Conservation (phyloP, 2,888 invertebrate species). For the Tridacna crocea region DNA sequence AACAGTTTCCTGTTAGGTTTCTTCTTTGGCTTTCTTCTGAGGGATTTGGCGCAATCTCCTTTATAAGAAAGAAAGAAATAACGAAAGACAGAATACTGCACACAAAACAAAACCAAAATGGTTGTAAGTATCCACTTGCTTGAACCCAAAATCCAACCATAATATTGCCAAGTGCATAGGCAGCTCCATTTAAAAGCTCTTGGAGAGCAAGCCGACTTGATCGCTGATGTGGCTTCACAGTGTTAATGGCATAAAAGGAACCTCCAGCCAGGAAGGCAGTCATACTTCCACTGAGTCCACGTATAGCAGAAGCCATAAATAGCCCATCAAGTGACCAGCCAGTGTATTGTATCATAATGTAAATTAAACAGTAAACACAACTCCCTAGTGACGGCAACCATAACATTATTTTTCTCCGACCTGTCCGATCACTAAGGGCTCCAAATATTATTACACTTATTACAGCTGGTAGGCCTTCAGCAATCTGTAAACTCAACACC, state of each 20-base stretch:
- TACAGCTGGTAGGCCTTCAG: slow-evolving; percentile 81
- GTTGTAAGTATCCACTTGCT: slow-evolving; percentile 78
- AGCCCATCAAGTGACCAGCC: slow-evolving; percentile 79
- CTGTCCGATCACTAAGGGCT: slow-evolving; percentile 82
- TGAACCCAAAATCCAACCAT: slow-evolving; percentile 81
- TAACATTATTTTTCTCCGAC: slow-evolving; percentile 79
- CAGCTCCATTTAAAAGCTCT: slow-evolving; percentile 78
- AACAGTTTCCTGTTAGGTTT: slow-evolving; percentile 71
- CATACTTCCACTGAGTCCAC: slow-evolving; percentile 80
- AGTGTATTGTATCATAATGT: slow-evolving; percentile 77
- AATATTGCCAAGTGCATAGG: slow-evolving; percentile 79
- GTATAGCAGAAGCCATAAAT: slow-evolving; percentile 79
- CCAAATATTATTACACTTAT: slow-evolving; percentile 81
- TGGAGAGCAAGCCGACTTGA: slow-evolving; percentile 77
- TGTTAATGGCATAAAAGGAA: slow-evolving; percentile 79
- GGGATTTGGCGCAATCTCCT: slow-evolving; percentile 67
- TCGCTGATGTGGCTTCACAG: slow-evolving; percentile 72
- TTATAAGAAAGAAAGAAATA: slow-evolving; percentile 79
- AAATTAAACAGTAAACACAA: slow-evolving; percentile 78
- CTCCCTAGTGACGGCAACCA: slow-evolving; percentile 82
- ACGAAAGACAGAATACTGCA: slow-evolving; percentile 77
- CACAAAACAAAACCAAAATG: slow-evolving; percentile 81
- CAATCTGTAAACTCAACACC: slow-evolving; percentile 80
- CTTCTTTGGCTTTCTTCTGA: slow-evolving; percentile 32
- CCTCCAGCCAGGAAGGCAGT: slow-evolving; percentile 78